A percentile compares a stretch with the other conserved stretches of the same genome.
phyloP scores from a whole-genome alignment of 2,888 invertebrate genomes.

The Nomada flava region DNA sequence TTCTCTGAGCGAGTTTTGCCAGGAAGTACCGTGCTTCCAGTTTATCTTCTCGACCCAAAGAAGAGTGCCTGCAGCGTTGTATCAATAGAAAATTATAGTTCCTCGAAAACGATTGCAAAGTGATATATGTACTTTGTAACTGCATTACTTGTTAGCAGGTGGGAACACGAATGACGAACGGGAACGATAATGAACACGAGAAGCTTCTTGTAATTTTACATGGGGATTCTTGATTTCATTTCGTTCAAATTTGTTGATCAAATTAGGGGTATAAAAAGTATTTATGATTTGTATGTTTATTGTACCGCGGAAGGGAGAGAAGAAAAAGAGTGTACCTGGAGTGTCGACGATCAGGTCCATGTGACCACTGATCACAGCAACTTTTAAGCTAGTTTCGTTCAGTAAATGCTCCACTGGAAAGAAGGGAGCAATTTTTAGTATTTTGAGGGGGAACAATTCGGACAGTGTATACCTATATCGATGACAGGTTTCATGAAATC shows the following conservation, averaged over 20 bases:
- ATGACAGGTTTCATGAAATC: constrained; percentile 94
- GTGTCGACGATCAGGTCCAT: constrained; percentile 94
- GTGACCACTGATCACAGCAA: constrained; percentile 91
- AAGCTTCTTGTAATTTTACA: too few relatives aligned
- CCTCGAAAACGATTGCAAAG: background rate
- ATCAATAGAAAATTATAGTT: constrained; percentile 17
- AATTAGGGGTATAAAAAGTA: too few relatives aligned
- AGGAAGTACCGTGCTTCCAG: constrained; percentile 87
- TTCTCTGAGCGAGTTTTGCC: constrained; percentile 85
- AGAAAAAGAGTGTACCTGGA: constrained; percentile 86
- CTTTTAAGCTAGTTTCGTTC: constrained; percentile 88
- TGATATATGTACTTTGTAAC: background rate
- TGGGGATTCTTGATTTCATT: too few relatives aligned
- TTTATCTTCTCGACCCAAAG: constrained; percentile 90
- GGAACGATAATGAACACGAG: too few relatives aligned
- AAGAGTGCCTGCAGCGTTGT: constrained; percentile 87
- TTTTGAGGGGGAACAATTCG: background rate
- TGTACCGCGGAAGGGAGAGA: constrained; percentile 5
- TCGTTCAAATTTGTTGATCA: too few relatives aligned
- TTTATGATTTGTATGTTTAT: background rate
- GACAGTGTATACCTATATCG: constrained; percentile 85
- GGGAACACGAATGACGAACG: background rate
- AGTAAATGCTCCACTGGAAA: constrained; percentile 88
- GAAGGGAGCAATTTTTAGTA: background rate
- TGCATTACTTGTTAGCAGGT: background rate